A percentile compares a stretch with the other conserved stretches of the same genome.
These are phyloP conservation scores for Bacillus rossius DNA, from an alignment of 1,140 invertebrate genomes.

Conservation along the genomic window DNA sequence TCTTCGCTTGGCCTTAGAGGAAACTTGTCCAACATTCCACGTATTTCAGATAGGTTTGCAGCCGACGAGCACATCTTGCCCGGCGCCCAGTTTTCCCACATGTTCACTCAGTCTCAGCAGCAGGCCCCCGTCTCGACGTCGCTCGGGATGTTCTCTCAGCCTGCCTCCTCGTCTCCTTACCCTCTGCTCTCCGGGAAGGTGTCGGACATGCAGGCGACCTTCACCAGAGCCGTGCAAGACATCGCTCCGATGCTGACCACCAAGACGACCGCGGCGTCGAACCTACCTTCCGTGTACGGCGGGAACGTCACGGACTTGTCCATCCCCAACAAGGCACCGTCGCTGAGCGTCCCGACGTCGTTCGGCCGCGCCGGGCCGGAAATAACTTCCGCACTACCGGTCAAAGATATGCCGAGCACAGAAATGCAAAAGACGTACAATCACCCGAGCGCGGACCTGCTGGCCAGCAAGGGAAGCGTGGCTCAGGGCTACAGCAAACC, in stretches of 20 bases:
- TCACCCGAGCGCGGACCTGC: conserved; percentile 1
- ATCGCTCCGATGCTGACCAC: conserved; percentile 3
- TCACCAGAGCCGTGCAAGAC: conserved; percentile 4
- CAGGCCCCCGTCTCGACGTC: conserved; percentile 25
- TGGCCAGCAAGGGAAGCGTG: background rate
- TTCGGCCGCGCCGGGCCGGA: background rate
- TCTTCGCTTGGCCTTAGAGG: conserved; percentile 32
- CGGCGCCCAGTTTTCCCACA: conserved; percentile 9
- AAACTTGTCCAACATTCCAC: conserved; percentile 50
- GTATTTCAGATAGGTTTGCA: conserved; percentile 51
- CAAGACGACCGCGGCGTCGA: background rate
- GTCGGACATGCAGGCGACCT: conserved; percentile 3
- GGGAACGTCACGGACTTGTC: conserved; percentile 1
- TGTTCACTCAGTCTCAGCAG: conserved; percentile 24
- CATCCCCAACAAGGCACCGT: background rate
- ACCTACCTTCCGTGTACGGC: background rate
- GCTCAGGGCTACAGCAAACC: conserved; percentile 1
- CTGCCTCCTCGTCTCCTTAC: conserved; percentile 9
- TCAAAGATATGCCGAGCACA: background rate
- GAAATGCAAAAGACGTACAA: conserved; percentile 1
- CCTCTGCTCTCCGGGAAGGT: conserved; percentile 9
- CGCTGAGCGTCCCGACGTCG: background rate
- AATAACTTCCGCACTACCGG: background rate
- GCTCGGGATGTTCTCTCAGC: conserved; percentile 34
- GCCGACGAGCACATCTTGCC: conserved; percentile 49